phyloP scores from a whole-genome alignment of 2,113 vertebrate species.

The Cacatua alba region DNA sequence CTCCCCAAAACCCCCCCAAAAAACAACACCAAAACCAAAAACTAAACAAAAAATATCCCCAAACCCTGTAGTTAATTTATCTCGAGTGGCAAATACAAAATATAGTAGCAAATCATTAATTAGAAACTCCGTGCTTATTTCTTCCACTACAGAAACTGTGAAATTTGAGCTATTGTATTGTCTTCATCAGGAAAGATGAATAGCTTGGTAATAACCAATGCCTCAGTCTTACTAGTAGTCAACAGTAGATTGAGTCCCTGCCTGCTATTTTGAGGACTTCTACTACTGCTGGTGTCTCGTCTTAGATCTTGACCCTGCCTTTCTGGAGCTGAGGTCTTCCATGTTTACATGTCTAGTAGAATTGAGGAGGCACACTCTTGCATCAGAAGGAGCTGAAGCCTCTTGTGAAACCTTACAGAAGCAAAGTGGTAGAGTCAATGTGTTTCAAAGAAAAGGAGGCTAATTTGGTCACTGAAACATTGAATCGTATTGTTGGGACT shows the following conservation, averaged over 20 bases:
- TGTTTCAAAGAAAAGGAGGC: neutral
- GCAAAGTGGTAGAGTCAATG: neutral
- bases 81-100: neutral
- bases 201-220: neutral
- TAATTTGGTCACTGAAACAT: neutral
- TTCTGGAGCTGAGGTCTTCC: neutral
- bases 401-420: neutral
- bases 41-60: neutral
- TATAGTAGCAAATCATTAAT: neutral
- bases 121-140: neutral
- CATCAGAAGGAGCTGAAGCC: neutral
- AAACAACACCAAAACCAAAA: neutral
- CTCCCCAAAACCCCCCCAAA: neutral
- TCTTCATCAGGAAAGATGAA: neutral
- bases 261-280: neutral
- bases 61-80: neutral
- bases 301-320: neutral
- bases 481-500: neutral
- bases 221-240: neutral
- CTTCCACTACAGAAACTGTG: neutral
- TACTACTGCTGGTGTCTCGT: rapidly evolving
- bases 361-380: neutral
- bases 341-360: neutral
- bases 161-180: neutral
- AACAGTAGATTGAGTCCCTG: neutral